Evolutionary conservation across 92 coral and sea anemone species (phyloP).

Genomic region (Zoanthus solanderi): DNA sequence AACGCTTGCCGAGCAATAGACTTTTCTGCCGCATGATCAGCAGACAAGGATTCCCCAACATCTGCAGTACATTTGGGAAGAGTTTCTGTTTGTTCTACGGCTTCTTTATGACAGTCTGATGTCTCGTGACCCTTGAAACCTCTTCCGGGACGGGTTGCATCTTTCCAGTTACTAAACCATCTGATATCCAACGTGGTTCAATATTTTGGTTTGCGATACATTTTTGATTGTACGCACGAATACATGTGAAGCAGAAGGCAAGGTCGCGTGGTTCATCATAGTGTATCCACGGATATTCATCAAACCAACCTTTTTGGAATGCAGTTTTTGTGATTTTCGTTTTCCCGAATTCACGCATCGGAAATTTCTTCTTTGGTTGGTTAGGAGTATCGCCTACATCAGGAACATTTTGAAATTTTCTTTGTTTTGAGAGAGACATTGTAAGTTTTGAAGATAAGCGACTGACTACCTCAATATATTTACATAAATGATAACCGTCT

Average conservation of each 20-base stretch:
- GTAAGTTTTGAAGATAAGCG: neutral
- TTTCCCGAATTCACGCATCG: neutral
- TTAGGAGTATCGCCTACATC: neutral
- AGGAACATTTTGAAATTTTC: neutral
- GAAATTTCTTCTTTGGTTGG: neutral
- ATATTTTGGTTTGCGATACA: neutral
- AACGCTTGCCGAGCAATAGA: constrained; percentile 50
- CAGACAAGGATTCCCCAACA: constrained; percentile 57
- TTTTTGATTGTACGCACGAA: neutral
- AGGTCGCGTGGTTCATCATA: neutral
- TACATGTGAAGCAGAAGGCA: neutral
- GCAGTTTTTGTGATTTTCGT: neutral
- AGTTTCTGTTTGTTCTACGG: neutral
- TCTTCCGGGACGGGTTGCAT: neutral
- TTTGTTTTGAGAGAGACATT: neutral
- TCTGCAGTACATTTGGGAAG: constrained; percentile 24
- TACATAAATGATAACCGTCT: neutral
- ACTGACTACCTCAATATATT: neutral
- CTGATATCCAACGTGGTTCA: neutral
- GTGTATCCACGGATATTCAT: neutral
- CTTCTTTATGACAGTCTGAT: neutral
- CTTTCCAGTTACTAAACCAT: neutral
- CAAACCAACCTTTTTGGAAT: neutral
- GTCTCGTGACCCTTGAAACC: neutral
- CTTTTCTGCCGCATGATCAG: constrained; percentile 47